Evolutionary conservation across 2,888 invertebrate species (phyloP), one percentile per base, ranked within the genome.

Genomic region (Hermodice carunculata): DNA sequence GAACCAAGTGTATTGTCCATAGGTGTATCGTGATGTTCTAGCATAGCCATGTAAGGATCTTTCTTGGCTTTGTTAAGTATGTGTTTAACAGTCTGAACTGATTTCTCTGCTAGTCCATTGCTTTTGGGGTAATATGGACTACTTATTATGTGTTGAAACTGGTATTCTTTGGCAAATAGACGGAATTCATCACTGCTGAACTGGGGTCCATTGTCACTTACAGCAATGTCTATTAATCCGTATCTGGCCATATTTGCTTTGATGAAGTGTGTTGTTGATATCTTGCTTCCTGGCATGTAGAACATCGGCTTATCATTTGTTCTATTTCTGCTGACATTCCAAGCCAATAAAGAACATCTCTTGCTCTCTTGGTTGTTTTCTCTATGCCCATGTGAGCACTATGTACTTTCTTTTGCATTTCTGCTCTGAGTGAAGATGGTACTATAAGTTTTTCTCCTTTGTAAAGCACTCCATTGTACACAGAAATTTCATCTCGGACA

Each of bases 91-190:
- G 56, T 72, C 52, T 73, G 66, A 1, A 77, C 75, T 17, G 59
- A 61, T 28, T 42, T 57, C 37, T 75, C 75, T 5, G 69, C 73
- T 8, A 72, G 54, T 11, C 76, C 70, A 59, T 75, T 77, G 11
- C 64, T 61, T 42, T 72, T 61, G 17, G 70, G 69, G 44, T 67
- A 72, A 14, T 48, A 28, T 1, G 69, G 72, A 26, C 61, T 64
- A 14, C 64, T 66, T 22, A 71, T 71, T 4, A 63, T 24, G 53
- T 73, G 73, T 3, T 52, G n/a, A 59, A 75, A 67, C 29, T 65
- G 61, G 64, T 64, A 73, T 17, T 65, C 48, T 19, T 58, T 29
- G 22, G 65, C 32, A 64, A 72, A 64, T 14, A 59, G 28, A 19
- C 6, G 3, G 63, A 74, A 73, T 42, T 67, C 58, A 0, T 37